Evolutionary conservation across 2,888 invertebrate species (phyloP), one percentile per base, ranked within the genome.

Genomic region (Drosophila kokeensis): DNA sequence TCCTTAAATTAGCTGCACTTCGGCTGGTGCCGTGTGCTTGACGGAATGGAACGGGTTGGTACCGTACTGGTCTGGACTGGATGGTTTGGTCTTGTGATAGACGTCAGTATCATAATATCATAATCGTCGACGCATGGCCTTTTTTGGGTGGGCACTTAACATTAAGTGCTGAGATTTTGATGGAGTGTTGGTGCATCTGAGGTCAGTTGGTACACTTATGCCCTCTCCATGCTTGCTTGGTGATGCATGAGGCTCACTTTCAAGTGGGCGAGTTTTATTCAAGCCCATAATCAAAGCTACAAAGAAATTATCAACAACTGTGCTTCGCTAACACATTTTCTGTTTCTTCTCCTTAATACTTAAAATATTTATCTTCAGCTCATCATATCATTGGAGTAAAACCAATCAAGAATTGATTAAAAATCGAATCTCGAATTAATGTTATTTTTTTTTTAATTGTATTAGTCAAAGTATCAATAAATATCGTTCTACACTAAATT

Each of bases 1-100:
- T 90, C 87, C 90, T 90, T 90, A 87, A 90, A 87, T 87, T 90
- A 87, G 90, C 89, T 75, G 76, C 81, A 77, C 90, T 87, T 88
- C 69, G 82, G 79, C 74, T 87, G 89, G 81, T 74, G 70, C 79
- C 71, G 69, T 69, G 67, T 75, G 81, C 59, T 69, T 67, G 72
- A 45, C 21, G 21, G 45, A 55, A n/a, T 29, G 62, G 30, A 48
- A 53, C 42, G 53, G 61, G 27, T 27, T 45, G 21, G 21, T 15
- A n/a, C n/a, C 13, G n/a, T 40, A 63, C 29, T n/a, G 27, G 49
- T 40, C 38, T 55, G 32, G 57, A 32, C 48, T 48, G 53, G 10
- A 38, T 29, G 45, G n/a, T 18, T 53, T 49, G 66, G 76, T 73
- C 73, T 73, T 75, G 71, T 72, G 48, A 57, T 57, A 58, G 55